These are phyloP conservation scores for Rattus rattus DNA, from an alignment of 2,113 vertebrate species.

Conservation along the genomic window DNA sequence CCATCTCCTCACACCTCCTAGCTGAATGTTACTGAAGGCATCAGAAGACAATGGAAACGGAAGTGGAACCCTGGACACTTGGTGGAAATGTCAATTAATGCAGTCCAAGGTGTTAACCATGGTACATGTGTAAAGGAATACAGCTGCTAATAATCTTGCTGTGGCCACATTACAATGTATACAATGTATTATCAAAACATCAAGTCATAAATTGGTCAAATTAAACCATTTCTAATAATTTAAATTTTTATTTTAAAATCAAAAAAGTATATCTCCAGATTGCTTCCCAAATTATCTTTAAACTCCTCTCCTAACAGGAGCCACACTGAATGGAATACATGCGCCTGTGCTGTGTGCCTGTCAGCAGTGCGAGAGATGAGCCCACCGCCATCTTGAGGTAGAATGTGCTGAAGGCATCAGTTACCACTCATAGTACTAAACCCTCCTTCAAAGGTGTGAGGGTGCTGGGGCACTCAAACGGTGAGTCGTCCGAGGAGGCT, in stretches of 20 bases:
- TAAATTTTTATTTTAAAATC: neutral
- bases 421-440: neutral
- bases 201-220: neutral
- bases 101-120: neutral
- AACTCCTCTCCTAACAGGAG: neutral
- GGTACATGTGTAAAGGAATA: neutral
- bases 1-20: neutral
- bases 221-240: neutral
- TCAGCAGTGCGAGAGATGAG: neutral
- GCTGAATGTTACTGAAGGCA: neutral
- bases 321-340: neutral
- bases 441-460: neutral
- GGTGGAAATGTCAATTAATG: neutral
- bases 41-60: neutral
- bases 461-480: neutral
- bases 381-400: neutral
- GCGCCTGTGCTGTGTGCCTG: neutral
- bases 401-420: neutral
- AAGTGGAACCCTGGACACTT: neutral
- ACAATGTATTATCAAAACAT: neutral
- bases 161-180: neutral
- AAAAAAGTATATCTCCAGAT: neutral
- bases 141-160: neutral
- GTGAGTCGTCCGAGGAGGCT: neutral
- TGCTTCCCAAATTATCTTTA: constrained; percentile 17